Evolutionary conservation across 1,140 invertebrate genomes (phyloP), one percentile per base, ranked within the genome.

Genomic region (Agraylea sexmaculata): DNA sequence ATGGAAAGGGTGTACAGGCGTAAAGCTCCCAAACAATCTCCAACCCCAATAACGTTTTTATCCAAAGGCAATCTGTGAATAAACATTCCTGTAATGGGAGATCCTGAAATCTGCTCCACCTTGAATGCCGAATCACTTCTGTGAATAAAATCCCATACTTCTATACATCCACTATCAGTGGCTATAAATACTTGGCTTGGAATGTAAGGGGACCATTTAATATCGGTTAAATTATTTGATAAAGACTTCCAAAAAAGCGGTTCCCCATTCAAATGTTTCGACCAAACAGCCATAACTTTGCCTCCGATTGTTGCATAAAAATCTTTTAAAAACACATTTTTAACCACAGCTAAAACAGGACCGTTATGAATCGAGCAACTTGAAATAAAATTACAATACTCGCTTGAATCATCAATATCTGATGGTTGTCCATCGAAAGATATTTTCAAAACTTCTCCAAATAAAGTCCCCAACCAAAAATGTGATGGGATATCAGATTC

Each of bases 321-420:
- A 33, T 71, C 55, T 5, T 55, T 51, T 8, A 70, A 56, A 42
- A 70, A 68, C 5, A 62, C 66, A 49, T 77, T 78, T 53, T 70
- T 69, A 20, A 68, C 52, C 3, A 69, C 52, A 17, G 68, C 57
- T 1, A 66, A 62, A 11, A 83, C 53, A 2, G 77, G 71, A 0
- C 80, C 80, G 51, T 83, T 76, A 50, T 84, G 80, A 35, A 77
- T 69, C 41, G 52, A 58, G 45, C 66, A 66, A 41, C 58, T 51
- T 50, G 57, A 65, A 19, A 58, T 38, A 53, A 68, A 62, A 42
- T 60, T 61, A 21, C 56, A 59, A 30, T 56, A 57, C 56, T 77
- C 72, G 4, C 58, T 65, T 10, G 55, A 47, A 45, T 69, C 59
- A 0, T 71, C 75, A 0, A 69, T 70, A 43, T 68, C 64, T 36